These are phyloP conservation scores for Chlorodrepanis virens DNA, from an alignment of 2,113 vertebrate genomes.

Conservation along the genomic window DNA sequence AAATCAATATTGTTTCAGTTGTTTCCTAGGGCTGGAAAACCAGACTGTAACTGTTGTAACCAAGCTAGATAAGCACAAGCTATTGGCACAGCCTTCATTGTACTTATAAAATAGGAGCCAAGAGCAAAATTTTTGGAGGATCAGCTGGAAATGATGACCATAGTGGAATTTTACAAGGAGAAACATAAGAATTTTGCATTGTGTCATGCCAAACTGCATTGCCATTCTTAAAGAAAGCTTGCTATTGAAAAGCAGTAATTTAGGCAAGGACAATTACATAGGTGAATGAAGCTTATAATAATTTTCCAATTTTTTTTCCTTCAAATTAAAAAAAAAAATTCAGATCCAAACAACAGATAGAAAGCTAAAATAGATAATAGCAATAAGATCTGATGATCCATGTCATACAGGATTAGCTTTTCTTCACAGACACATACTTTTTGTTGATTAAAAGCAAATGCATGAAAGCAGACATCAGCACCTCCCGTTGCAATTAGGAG, in stretches of 20 bases:
- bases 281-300: not conserved
- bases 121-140: not conserved
- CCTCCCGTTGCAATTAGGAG: not conserved
- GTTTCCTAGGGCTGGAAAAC: not conserved
- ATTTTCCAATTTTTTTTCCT: not conserved
- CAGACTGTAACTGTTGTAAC: not conserved
- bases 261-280: not conserved
- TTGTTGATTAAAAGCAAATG: not conserved
- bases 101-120: not conserved
- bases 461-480: not conserved
- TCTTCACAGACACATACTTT: not conserved
- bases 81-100: not conserved
- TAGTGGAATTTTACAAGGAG: not conserved
- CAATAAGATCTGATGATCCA: not conserved
- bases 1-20: conserved; percentile 10
- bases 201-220: not conserved
- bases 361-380: not conserved
- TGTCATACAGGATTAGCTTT: not conserved
- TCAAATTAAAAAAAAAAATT: not conserved
- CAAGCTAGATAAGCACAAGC: conserved; percentile 7
- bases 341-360: not conserved
- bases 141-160: conserved; percentile 20
- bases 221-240: not conserved
- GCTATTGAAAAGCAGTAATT: not conserved
- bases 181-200: not conserved